Conservation (phyloP, 2,113 vertebrate species). For the Brachionichthys hirsutus region DNA sequence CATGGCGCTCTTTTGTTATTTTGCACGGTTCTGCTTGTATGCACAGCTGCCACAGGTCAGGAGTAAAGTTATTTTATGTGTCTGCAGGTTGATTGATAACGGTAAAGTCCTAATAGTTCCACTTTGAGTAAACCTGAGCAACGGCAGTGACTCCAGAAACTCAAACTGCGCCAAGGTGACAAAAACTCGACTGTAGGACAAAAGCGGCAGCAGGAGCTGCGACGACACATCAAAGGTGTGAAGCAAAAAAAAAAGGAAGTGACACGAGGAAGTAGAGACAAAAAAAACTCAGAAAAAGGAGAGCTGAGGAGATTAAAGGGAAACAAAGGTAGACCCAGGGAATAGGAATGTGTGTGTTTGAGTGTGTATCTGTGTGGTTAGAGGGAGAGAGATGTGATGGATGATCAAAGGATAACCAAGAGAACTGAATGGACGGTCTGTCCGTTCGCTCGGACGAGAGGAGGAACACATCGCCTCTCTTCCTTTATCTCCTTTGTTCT, state of each 20-base stretch:
- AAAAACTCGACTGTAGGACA: constrained; percentile 49
- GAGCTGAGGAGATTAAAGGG: constrained; percentile 43
- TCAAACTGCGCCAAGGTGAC: constrained; percentile 16
- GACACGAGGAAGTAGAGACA: constrained; percentile 3
- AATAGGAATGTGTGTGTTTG: constrained; percentile 11
- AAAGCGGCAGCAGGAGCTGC: constrained; percentile 23
- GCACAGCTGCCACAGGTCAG: neutral
- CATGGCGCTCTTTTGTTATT: neutral
- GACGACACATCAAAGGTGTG: constrained; percentile 43
- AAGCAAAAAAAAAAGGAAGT: constrained; percentile 19
- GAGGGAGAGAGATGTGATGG: constrained; percentile 34
- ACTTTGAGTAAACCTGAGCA: constrained; percentile 19
- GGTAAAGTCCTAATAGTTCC: constrained; percentile 2
- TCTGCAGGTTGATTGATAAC: neutral
- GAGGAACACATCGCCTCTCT: constrained; percentile 24
- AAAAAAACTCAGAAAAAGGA: constrained; percentile 10
- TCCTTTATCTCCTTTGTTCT: neutral
- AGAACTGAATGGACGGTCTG: constrained; percentile 48
- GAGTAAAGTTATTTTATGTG: constrained; percentile 1
- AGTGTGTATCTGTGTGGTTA: neutral
- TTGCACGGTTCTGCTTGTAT: neutral
- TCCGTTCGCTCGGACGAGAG: constrained; percentile 36
- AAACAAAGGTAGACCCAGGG: constrained; percentile 35
- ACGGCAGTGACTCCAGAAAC: constrained; percentile 6
- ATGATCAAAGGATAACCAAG: constrained; percentile 60